Evolutionary conservation across 23 tunicate genomes (phyloP).

Genomic region (Styela plicata): DNA sequence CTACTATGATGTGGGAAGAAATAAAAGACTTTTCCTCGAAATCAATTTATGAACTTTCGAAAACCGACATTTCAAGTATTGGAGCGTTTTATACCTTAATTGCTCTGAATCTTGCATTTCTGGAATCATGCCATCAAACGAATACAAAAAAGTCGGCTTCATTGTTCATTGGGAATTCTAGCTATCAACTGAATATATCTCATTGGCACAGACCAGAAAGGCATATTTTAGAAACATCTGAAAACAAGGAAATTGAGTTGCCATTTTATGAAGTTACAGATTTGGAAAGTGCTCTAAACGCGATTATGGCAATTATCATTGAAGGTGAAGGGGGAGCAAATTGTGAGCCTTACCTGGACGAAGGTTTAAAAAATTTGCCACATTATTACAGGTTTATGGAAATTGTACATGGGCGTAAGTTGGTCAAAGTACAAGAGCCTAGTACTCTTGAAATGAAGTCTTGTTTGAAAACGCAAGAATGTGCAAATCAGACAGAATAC

Average conservation of each 20-base stretch:
- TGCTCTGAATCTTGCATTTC: constrained; percentile 13
- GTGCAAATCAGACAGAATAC: not conserved
- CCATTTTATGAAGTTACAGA: constrained; percentile 9
- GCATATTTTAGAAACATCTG: not conserved
- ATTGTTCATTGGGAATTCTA: constrained; percentile 44
- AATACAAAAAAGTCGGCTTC: not conserved
- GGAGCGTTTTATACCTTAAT: constrained; percentile 20
- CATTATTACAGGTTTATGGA: constrained; percentile 63
- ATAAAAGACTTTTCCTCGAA: not conserved
- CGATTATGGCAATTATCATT: constrained; percentile 3
- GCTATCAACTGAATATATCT: constrained; percentile 27
- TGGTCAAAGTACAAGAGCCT: constrained; percentile 3
- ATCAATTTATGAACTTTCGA: not conserved
- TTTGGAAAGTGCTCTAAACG: constrained; percentile 3
- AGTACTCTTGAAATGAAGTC: not conserved
- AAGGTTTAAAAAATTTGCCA: not conserved
- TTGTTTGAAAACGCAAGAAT: not conserved
- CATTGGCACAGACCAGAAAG: constrained; percentile 56
- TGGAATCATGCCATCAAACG: constrained; percentile 43
- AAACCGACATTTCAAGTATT: not conserved
- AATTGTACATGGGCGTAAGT: constrained; percentile 36
- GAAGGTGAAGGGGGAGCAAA: constrained; percentile 21
- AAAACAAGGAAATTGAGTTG: not conserved
- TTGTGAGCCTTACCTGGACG: not conserved
- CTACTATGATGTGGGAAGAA: too few species aligned